Base-by-base conservation (phyloP, 1,140 invertebrate genomes). In the Brachystomella parvula region DNA sequence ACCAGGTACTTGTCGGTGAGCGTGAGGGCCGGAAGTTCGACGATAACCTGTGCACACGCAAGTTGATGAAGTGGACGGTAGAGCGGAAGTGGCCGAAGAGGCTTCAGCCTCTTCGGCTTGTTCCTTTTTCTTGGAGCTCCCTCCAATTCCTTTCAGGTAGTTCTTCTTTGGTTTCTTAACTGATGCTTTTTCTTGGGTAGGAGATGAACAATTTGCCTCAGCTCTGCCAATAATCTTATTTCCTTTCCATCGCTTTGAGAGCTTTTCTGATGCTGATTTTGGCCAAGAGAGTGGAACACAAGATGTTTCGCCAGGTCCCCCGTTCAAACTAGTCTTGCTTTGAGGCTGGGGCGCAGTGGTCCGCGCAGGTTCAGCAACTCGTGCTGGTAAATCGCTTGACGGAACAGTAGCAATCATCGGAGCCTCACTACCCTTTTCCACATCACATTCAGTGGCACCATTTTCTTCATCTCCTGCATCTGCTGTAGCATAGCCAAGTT, bases 1-100 rank as follows among this genome's bases (percentile, higher is more conserved):
- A 47, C n/a, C 6, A 39, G 33, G 31, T 12, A 60, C 29, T 28
- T 6, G 21, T 9, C 21, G 9, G 9, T 65, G 49, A 31, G 29
- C 64, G 9, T 49, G 57, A n/a, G 60, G 35, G 35, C 68, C 71
- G 0, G 71, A 60, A 68, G 59, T 68, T 30, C 66, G 53, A 49
- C 68, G 47, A 47, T 70, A 73, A 15, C 58, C 66, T 3, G 71
- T 73, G 39, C 71, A 73, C 47, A 73, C 68, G 67, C 71, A 73
- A 57, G 63, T 47, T 0, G 66, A 17, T 21, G 68, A 59, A 2
- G 63, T 64, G 12, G 26, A 62, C 1, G 71, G 61, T 26, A 53
- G 49, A 15, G 49, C 15, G 12, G 30, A 21, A 59, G 6, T 59
- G 26, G 57, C 24, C 9, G 30, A 31, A 28, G 57, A 31, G 9